phyloP scores from a whole-genome alignment of 2,888 invertebrate species.

The Siphlonurus alternatus region DNA sequence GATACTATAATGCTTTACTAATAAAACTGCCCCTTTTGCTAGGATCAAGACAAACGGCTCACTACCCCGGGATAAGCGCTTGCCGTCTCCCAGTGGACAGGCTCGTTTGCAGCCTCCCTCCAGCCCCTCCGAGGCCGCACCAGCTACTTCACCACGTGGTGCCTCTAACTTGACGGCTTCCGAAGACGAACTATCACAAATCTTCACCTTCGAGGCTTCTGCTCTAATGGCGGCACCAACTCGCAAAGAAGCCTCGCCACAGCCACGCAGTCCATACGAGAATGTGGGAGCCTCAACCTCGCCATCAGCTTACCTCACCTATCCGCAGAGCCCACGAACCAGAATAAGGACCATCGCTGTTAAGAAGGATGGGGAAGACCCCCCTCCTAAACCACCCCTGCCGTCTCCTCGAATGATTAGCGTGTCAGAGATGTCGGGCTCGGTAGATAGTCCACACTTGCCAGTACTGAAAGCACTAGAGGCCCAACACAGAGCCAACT shows the following conservation, averaged over 20 bases:
- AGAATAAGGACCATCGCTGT: conserved; percentile 21
- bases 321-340: conserved; percentile 24
- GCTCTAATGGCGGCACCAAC: not conserved
- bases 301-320: conserved; percentile 13
- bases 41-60: conserved; percentile 86
- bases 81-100: conserved; percentile 11
- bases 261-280: conserved; percentile 22
- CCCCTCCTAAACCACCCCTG: not conserved
- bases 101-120: not conserved
- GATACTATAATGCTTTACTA: too few relatives aligned
- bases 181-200: conserved; percentile 22
- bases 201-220: conserved; percentile 19
- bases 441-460: not conserved
- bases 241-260: conserved; percentile 21
- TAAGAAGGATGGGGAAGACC: conserved; percentile 10
- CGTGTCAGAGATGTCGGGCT: not conserved
- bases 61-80: conserved; percentile 45
- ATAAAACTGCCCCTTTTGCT: too few relatives aligned
- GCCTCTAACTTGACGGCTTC: conserved; percentile 15
- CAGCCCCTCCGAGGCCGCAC: not conserved
- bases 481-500: conserved; percentile 3
- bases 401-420: not conserved
- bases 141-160: not conserved
- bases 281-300: conserved; percentile 18
- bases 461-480: not conserved